phyloP scores from a whole-genome alignment of 2,113 vertebrate species.

The Myrmecobius fasciatus region DNA sequence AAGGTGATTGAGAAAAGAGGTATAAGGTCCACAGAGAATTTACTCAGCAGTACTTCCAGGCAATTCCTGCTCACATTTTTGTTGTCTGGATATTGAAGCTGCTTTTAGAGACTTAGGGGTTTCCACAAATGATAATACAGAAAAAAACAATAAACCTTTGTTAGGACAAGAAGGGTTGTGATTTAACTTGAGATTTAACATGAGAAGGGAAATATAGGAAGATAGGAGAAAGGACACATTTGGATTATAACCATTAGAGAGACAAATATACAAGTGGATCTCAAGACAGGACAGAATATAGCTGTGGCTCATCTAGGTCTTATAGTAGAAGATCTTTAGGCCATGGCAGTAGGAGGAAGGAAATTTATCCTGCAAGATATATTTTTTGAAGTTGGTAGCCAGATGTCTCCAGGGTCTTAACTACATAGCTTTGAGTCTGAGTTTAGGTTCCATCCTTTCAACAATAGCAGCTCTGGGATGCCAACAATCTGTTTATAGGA shows the following conservation, averaged over 20 bases:
- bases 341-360: not conserved
- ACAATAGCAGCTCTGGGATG: not conserved
- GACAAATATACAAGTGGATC: not conserved
- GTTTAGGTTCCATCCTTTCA: no score
- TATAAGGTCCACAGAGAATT: not conserved
- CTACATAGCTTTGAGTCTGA: not conserved
- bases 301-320: not conserved
- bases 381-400: not conserved
- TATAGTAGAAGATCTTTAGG: not conserved
- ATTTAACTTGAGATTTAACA: not conserved
- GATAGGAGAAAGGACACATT: not conserved
- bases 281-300: not conserved
- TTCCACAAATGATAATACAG: not conserved
- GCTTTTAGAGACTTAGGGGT: not conserved
- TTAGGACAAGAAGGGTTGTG: not conserved
- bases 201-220: not conserved
- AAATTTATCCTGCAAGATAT: not conserved
- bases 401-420: not conserved
- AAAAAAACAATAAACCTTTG: not conserved
- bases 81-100: not conserved
- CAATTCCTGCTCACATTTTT: not conserved
- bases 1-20: not conserved
- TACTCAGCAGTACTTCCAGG: not conserved
- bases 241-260: not conserved
- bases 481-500: not conserved